These are phyloP conservation scores for Sweltsa coloradensis DNA, from an alignment of 1,140 invertebrate species.

Conservation along the genomic window DNA sequence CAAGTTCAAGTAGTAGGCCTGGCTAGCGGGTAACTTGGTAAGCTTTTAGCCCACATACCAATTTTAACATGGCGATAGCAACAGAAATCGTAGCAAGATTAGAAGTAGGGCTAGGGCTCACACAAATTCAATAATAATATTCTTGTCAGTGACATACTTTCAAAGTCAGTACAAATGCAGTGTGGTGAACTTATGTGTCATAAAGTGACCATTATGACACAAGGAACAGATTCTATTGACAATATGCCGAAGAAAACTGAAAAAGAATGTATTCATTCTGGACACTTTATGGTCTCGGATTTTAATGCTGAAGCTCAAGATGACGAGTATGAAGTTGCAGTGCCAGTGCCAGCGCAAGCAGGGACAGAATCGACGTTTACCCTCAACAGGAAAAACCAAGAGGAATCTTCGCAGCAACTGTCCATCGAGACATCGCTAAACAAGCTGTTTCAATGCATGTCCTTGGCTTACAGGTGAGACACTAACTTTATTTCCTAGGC, in stretches of 20 bases:
- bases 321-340: conserved; percentile 68
- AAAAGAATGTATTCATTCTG: conserved; percentile 83
- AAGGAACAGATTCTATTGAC: conserved; percentile 9
- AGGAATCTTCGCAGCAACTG: conserved; percentile 43
- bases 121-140: conserved; percentile 1
- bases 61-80: conserved; percentile 7
- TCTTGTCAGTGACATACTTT: conserved; percentile 9
- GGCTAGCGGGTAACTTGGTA: too few species aligned
- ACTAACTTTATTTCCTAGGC: too few species aligned
- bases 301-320: conserved; percentile 88
- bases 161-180: conserved; percentile 10
- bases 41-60: too few species aligned
- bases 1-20: too few species aligned
- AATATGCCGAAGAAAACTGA: conserved; percentile 14
- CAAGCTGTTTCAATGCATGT: conserved; percentile 94
- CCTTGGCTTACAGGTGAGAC: conserved; percentile 85
- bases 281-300: conserved; percentile 96
- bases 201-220: conserved; percentile 15
- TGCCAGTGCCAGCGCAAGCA: conserved; percentile 60
- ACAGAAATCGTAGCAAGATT: neutral
- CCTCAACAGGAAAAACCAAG: conserved; percentile 33
- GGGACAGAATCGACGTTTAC: conserved; percentile 19
- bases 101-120: neutral
- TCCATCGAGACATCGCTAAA: conserved; percentile 87
- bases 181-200: conserved; percentile 13